phyloP scores from a whole-genome alignment of 2,888 invertebrate genomes.

The Plagodis dolabraria region DNA sequence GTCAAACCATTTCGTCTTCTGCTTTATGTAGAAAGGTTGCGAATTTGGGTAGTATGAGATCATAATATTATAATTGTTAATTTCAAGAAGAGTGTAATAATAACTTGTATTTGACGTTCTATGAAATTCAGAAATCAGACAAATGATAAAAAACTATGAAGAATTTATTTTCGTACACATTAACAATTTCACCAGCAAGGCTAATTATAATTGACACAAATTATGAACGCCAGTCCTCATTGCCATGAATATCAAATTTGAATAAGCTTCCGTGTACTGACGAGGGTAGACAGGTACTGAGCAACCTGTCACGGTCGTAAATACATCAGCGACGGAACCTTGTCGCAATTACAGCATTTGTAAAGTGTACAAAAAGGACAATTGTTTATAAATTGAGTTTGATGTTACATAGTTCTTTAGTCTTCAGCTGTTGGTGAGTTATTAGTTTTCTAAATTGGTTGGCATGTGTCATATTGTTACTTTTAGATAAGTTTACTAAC shows the following conservation, averaged over 20 bases:
- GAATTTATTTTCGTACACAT: neutral
- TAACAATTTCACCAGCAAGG: conserved; percentile 5
- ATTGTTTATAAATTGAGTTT: neutral
- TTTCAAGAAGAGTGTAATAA: no score
- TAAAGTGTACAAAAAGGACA: neutral
- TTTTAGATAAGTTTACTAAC: neutral
- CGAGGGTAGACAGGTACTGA: conserved; percentile 25
- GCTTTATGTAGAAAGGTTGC: no score
- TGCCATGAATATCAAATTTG: conserved; percentile 22
- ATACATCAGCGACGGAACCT: conserved; percentile 12
- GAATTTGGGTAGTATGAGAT: no score
- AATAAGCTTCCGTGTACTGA: conserved; percentile 19
- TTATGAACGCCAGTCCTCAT: conserved; percentile 31
- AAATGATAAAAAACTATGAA: neutral
- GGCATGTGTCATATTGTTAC: conserved; percentile 6
- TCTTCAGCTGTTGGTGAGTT: neutral
- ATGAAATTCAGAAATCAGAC: no score
- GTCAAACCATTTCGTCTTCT: no score
- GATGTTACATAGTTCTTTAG: conserved; percentile 12
- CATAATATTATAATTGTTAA: no score
- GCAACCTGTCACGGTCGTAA: conserved; percentile 14
- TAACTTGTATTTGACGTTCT: no score
- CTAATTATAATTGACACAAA: conserved; percentile 30
- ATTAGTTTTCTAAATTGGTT: conserved; percentile 5
- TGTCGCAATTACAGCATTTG: conserved; percentile 1